phyloP scores from a whole-genome alignment of 1,140 invertebrate species.

The Drosophila murphyi region DNA sequence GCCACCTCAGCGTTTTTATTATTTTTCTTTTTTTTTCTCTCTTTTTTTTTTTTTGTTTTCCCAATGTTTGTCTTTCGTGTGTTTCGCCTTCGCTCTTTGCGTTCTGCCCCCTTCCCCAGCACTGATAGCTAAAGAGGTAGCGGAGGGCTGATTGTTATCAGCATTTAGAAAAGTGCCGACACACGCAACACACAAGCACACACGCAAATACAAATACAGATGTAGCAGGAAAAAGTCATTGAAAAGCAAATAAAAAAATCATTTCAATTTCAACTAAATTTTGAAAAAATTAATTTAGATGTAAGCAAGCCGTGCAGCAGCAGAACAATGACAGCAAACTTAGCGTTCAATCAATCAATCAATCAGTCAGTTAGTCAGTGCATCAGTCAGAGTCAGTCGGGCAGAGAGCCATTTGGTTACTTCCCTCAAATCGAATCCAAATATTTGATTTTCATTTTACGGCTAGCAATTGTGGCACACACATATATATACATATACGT shows the following conservation, averaged over 20 bases:
- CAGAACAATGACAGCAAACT: constrained; percentile 20
- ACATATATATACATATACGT: not conserved
- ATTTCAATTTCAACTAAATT: not conserved
- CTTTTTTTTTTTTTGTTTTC: not conserved
- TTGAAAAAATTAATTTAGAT: not conserved
- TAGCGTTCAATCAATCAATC: constrained; percentile 43
- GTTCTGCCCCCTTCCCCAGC: constrained; percentile 8
- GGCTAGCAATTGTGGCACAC: not conserved
- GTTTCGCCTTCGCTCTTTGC: constrained; percentile 29
- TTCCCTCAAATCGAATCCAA: constrained; percentile 56
- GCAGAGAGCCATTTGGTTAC: constrained; percentile 34
- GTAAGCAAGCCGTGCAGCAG: constrained; percentile 13
- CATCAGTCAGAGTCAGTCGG: constrained; percentile 5
- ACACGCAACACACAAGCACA: constrained; percentile 21
- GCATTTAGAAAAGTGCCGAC: constrained; percentile 51
- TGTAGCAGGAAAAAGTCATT: constrained; percentile 6
- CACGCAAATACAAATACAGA: not conserved
- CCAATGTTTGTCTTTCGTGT: constrained; percentile 56
- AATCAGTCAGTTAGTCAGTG: constrained; percentile 14
- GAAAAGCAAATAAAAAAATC: constrained; percentile 5
- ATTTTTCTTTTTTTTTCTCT: constrained; percentile 22
- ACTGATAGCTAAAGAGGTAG: constrained; percentile 14
- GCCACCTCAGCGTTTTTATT: constrained; percentile 75
- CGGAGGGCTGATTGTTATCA: constrained; percentile 70
- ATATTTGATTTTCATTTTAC: constrained; percentile 59